Evolutionary conservation across 2,113 vertebrate species (phyloP).

Genomic region (Callorhinus ursinus): DNA sequence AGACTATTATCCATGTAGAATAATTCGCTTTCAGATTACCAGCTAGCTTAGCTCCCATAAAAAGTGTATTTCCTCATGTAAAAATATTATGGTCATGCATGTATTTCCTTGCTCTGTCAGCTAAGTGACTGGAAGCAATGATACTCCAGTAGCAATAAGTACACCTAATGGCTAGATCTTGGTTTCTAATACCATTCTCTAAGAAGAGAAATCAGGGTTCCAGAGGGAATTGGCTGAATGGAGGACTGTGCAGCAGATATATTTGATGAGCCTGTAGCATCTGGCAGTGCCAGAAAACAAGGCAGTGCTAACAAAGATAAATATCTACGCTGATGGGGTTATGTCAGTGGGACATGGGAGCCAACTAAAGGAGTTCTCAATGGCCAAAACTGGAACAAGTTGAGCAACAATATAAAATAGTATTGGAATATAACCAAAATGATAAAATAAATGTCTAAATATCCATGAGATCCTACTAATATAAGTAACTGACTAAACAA

Average conservation of each 20-base stretch:
- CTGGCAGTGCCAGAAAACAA: background rate
- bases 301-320: background rate
- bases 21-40: background rate
- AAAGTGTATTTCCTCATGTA: background rate
- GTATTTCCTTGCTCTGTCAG: background rate
- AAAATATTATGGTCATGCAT: background rate
- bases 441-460: no score
- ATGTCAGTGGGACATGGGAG: background rate
- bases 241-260: background rate
- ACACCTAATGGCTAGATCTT: background rate
- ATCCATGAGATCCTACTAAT: fast-evolving
- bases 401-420: background rate
- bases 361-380: background rate
- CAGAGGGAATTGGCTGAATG: background rate
- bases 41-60: background rate
- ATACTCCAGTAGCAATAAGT: background rate
- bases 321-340: fast-evolving
- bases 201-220: background rate
- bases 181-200: background rate
- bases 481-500: background rate
- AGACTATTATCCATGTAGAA: background rate
- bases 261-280: background rate
- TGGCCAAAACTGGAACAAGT: background rate
- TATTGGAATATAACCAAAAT: background rate
- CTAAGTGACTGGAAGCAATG: background rate